Evolutionary conservation across 1,140 invertebrate genomes (phyloP).

Genomic region (Drosophila watanabei): DNA sequence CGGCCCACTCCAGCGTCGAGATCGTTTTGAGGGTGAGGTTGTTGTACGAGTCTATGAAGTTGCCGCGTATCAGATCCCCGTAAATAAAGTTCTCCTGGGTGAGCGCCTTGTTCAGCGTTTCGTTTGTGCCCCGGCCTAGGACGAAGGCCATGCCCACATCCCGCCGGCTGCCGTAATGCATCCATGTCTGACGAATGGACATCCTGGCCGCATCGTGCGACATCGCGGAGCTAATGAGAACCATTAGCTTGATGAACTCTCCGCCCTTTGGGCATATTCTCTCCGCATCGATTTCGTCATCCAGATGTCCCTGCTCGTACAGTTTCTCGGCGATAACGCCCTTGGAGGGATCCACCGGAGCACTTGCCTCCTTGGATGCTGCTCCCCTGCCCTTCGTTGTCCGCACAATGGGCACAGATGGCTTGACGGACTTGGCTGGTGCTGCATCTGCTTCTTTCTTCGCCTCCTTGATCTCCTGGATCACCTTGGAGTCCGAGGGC

Average conservation of each 20-base stretch:
- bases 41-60: slow-evolving; percentile 93
- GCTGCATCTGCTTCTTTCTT: slow-evolving; percentile 24
- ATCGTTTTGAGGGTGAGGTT: slow-evolving; percentile 95
- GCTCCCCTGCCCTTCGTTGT: slow-evolving; percentile 45
- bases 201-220: slow-evolving; percentile 91
- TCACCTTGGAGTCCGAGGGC: slow-evolving; percentile 46
- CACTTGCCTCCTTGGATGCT: neutral
- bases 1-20: slow-evolving; percentile 94
- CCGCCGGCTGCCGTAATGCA: slow-evolving; percentile 90
- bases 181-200: slow-evolving; percentile 95
- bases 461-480: slow-evolving; percentile 60
- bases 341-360: slow-evolving; percentile 70
- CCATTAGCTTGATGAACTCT: slow-evolving; percentile 89
- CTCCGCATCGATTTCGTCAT: slow-evolving; percentile 87
- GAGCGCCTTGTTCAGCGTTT: slow-evolving; percentile 87
- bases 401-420: slow-evolving; percentile 31
- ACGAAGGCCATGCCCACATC: slow-evolving; percentile 93
- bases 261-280: slow-evolving; percentile 89
- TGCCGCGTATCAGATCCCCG: slow-evolving; percentile 91
- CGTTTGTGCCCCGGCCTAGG: slow-evolving; percentile 88
- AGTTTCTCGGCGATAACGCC: slow-evolving; percentile 86
- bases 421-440: slow-evolving; percentile 3
- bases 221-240: slow-evolving; percentile 93
- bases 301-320: slow-evolving; percentile 89
- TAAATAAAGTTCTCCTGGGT: slow-evolving; percentile 90